A percentile compares a stretch with the other conserved stretches of the same genome.
Conservation (phyloP, 2,797 vertebrate species). For the Podarcis siculus region DNA sequence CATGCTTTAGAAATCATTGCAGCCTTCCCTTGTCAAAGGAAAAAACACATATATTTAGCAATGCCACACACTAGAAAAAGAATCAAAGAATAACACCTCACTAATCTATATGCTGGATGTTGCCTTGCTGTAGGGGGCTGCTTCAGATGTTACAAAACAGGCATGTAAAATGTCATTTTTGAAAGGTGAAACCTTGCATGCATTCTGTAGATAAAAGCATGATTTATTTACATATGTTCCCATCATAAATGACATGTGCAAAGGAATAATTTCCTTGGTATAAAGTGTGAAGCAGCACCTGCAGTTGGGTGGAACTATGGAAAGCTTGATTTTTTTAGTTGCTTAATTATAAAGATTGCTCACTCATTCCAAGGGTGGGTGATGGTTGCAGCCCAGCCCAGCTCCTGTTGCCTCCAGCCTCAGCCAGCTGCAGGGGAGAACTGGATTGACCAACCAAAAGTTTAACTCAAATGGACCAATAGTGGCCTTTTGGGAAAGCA, state of each 20-base stretch:
- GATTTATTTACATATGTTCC: not conserved
- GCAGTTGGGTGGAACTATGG: not conserved
- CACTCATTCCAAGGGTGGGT: too few relatives aligned
- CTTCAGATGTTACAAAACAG: not conserved
- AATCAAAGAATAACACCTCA: not conserved
- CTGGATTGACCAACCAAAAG: too few relatives aligned
- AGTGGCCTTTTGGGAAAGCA: too few relatives aligned
- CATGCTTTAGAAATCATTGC: not conserved
- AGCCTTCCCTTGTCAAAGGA: slow-evolving; percentile 25
- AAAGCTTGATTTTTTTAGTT: not conserved
- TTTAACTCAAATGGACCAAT: too few relatives aligned
- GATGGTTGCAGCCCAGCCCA: too few relatives aligned
- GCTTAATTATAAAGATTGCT: too few relatives aligned
- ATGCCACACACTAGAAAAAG: not conserved
- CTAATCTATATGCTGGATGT: not conserved
- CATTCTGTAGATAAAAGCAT: not conserved
- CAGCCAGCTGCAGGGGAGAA: too few relatives aligned
- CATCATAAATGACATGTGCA: not conserved
- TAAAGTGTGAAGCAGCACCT: not conserved
- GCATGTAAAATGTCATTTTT: not conserved
- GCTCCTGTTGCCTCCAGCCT: too few relatives aligned
- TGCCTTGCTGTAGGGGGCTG: not conserved
- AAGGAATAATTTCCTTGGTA: not conserved
- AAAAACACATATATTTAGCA: not conserved
- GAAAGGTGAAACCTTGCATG: not conserved